Conservation (phyloP, 1,140 invertebrate genomes). For the Bathynomus jamesi region DNA sequence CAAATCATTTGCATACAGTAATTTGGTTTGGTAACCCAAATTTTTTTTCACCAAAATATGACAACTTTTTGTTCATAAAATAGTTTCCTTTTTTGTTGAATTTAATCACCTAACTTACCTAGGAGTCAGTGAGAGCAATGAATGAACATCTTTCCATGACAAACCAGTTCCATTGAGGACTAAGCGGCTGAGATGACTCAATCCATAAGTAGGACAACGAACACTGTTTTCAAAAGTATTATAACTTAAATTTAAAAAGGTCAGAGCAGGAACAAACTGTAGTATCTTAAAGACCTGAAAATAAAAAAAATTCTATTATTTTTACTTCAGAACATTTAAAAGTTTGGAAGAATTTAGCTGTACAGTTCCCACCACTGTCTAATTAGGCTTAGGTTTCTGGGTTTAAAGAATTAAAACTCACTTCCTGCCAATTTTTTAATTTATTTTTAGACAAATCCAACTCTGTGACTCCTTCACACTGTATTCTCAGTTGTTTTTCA, state of each 20-base stretch:
- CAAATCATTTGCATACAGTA: too few species aligned
- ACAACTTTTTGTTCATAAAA: too few species aligned
- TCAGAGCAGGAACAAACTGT: constrained; percentile 19
- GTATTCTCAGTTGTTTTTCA: constrained; percentile 27
- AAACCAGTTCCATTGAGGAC: constrained; percentile 31
- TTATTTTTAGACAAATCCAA: constrained; percentile 33
- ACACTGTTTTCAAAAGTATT: constrained; percentile 27
- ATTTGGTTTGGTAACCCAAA: too few species aligned
- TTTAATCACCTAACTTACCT: too few species aligned
- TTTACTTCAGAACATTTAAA: too few species aligned
- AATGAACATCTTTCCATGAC: constrained; percentile 27
- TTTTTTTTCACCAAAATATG: too few species aligned
- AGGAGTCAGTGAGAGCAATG: constrained; percentile 25
- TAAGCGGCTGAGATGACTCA: constrained; percentile 23
- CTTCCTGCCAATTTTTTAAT: constrained; percentile 33
- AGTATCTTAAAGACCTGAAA: constrained; percentile 33
- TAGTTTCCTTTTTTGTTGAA: too few species aligned
- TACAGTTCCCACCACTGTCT: too few species aligned
- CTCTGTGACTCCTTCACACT: constrained; percentile 32
- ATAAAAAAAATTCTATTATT: too few species aligned
- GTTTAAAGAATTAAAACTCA: background rate
- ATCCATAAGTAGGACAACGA: constrained; percentile 13
- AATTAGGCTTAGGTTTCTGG: too few species aligned
- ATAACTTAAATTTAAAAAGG: constrained; percentile 29
- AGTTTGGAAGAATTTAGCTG: too few species aligned